A percentile compares a stretch with the other conserved stretches of the same genome.
phyloP scores from a whole-genome alignment of 30 jellyfish, hydroid and myxozoan species.

The Turritopsis dohrnii region DNA sequence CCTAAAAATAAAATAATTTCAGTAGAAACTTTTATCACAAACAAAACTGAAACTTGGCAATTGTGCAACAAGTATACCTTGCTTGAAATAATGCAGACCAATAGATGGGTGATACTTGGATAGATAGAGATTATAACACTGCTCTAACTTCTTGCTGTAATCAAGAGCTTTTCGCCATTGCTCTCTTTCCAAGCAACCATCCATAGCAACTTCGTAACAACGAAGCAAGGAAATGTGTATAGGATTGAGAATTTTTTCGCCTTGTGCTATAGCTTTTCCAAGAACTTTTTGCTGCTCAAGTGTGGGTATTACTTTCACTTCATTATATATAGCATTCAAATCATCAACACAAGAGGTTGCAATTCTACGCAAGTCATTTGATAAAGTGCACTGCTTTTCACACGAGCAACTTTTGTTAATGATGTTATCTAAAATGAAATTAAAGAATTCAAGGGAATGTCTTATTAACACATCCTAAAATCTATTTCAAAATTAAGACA shows the following conservation, averaged over 20 bases:
- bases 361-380: neutral
- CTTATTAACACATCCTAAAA: no score
- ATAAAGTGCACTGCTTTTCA: neutral
- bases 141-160: constrained; percentile 36
- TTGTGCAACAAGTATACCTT: constrained; percentile 33
- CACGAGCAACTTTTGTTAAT: constrained; percentile 20
- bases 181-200: constrained; percentile 38
- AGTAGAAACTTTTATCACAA: neutral
- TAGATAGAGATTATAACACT: constrained; percentile 29
- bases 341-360: constrained; percentile 24
- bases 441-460: neutral
- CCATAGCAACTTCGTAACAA: constrained; percentile 63
- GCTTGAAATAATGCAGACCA: constrained; percentile 67
- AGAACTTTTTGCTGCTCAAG: constrained; percentile 28
- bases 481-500: no score
- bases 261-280: neutral
- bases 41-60: neutral
- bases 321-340: constrained; percentile 16
- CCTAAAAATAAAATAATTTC: constrained; percentile 25
- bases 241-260: constrained; percentile 30
- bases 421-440: neutral
- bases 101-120: constrained; percentile 53
- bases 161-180: constrained; percentile 59
- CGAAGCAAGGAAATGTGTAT: constrained; percentile 36
- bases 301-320: constrained; percentile 40